Percentiles rank a stretch among this genome's conserved stretches.
These are phyloP conservation scores for Euborellia annulipes DNA, from an alignment of 1,140 invertebrate genomes.

Conservation along the genomic window DNA sequence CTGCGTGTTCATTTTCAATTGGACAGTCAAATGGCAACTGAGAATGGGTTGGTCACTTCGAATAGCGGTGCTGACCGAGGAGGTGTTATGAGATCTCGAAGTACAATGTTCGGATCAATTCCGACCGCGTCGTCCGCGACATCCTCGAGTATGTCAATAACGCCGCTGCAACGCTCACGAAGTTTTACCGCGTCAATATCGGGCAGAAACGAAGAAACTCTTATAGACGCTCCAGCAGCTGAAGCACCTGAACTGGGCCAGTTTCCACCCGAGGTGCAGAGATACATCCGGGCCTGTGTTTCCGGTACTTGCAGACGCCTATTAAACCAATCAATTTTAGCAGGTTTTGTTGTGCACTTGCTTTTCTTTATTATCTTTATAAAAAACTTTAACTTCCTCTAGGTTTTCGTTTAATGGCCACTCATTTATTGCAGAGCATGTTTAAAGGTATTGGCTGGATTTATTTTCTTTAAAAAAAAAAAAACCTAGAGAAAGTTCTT, in stretches of 20 bases:
- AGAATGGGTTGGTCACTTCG: background rate
- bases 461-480: too few species aligned
- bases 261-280: constrained; percentile 52
- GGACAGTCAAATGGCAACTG: constrained; percentile 7
- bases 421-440: too few species aligned
- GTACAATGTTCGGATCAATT: constrained; percentile 45
- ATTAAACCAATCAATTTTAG: constrained; percentile 9
- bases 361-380: too few species aligned
- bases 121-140: constrained; percentile 65
- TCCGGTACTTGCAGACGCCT: constrained; percentile 6
- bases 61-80: background rate
- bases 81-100: constrained; percentile 27
- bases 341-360: background rate
- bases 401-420: too few species aligned
- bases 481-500: too few species aligned
- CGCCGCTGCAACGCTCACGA: constrained; percentile 19
- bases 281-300: constrained; percentile 35
- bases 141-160: constrained; percentile 62
- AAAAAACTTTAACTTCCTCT: too few species aligned
- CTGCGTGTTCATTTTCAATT: constrained; percentile 15
- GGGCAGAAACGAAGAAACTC: too few species aligned
- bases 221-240: too few species aligned
- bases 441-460: too few species aligned
- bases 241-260: constrained; percentile 54
- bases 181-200: constrained; percentile 37